Evolutionary conservation across 1,140 invertebrate species (phyloP), one percentile per base, ranked within the genome.

Genomic region (Eueides isabella): DNA sequence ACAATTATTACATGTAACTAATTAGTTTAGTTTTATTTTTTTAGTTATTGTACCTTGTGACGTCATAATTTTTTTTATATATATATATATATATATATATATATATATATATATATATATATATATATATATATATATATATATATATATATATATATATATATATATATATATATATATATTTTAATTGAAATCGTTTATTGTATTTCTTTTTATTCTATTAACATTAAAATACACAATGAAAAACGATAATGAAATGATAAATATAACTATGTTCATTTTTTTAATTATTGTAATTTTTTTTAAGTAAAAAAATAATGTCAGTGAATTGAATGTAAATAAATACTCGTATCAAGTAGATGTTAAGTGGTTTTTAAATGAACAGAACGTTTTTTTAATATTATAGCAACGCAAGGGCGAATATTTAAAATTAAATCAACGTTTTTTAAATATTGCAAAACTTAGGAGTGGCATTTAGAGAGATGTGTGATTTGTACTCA

Each of bases 271-370:
- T 31, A 5, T 6, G 16, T 63, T n/a, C 2, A 31, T n/a, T 63
- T 29, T 63, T 63, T 63, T 31, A n/a, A 16, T 14, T 29, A 12
- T 63, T 55, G 12, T 4, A 12, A 26, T 1, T 55, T 55, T 26
- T 19, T 55, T 55, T n/a, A 63, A 30, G 1, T 63, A 63, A 63
- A 63, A 30, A 7, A 16, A 6, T 66, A 28, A 41, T 35, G 33
- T 66, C 33, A 41, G 61, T 30, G 61, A 63, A 63, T 63, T 63
- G 61, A 63, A 63, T 63, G 61, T 63, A 63, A 63, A 63, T 63
- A 63, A 63, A 63, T 7, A 30, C 28, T 63, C 26, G 61, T 63
- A 63, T 30, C 28, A 30, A 63, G 28, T 63, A 29, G 61, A 55
- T 23, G 5, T 12, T 55, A 55, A 23, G 23, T 55, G 9, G 23